Percentiles rank a stretch among this genome's conserved stretches.
Evolutionary conservation across 2,797 vertebrate genomes (phyloP).

Genomic region (Aselliscus stoliczkanus): DNA sequence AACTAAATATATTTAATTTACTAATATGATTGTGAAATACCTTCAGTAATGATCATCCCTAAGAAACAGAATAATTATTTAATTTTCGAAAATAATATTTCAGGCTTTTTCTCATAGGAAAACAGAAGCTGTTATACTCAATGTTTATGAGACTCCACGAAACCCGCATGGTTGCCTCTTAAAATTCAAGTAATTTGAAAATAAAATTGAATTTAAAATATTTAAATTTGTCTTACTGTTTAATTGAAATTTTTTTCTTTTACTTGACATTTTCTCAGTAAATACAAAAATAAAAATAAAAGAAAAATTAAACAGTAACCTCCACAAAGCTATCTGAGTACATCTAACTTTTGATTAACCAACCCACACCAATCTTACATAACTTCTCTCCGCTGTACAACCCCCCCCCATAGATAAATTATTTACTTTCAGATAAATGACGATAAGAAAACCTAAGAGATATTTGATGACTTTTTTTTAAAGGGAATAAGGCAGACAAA

Average conservation of each 20-base stretch:
- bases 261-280: conserved; percentile 15
- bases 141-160: conserved; percentile 41
- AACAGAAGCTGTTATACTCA: not conserved
- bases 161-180: not conserved
- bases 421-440: conserved; percentile 68
- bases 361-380: conserved; percentile 47
- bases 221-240: conserved; percentile 57
- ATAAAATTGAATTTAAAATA: conserved; percentile 45
- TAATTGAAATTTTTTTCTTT: conserved; percentile 49
- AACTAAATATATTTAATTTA: conserved; percentile 25
- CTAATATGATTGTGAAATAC: not conserved
- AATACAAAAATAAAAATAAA: conserved; percentile 32
- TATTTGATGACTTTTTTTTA: not conserved
- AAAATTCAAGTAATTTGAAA: conserved; percentile 19
- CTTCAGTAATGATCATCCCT: not conserved
- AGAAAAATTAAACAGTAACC: conserved; percentile 60
- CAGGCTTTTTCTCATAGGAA: conserved; percentile 8
- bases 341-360: conserved; percentile 68
- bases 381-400: conserved; percentile 36
- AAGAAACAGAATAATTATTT: not conserved
- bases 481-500: not conserved
- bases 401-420: conserved; percentile 57
- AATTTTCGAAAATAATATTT: conserved; percentile 51
- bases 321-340: conserved; percentile 30
- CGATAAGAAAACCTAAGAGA: conserved; percentile 40